Evolutionary conservation across 2,888 invertebrate species (phyloP).

Genomic region (Cistogaster globosa): DNA sequence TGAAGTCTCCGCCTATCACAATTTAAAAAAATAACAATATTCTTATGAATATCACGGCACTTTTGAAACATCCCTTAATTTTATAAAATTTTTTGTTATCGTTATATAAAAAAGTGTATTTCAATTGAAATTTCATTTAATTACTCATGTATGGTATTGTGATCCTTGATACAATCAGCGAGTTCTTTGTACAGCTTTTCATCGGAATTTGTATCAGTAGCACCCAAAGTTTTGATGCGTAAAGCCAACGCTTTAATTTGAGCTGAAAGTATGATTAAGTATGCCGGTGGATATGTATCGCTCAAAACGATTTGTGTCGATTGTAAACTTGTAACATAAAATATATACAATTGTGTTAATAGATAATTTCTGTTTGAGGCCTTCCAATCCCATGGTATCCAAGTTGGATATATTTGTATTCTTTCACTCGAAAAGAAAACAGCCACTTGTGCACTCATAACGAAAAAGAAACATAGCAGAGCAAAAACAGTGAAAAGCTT

Average conservation of each 20-base stretch:
- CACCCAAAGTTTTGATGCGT: slow-evolving; percentile 71
- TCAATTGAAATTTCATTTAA: too few relatives aligned
- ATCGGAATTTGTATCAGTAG: not conserved
- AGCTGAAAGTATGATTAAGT: slow-evolving; percentile 76
- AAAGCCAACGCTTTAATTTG: slow-evolving; percentile 77
- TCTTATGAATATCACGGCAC: too few relatives aligned
- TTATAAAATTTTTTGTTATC: too few relatives aligned
- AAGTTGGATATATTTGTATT: slow-evolving; percentile 75
- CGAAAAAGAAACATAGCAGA: slow-evolving; percentile 33
- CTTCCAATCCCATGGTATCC: slow-evolving; percentile 79
- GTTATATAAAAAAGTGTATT: too few relatives aligned
- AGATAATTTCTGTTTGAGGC: slow-evolving; percentile 71
- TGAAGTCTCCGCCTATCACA: too few relatives aligned
- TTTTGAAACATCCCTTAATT: too few relatives aligned
- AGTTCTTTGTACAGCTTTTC: slow-evolving; percentile 72
- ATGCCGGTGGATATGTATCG: slow-evolving; percentile 78
- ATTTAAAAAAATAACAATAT: too few relatives aligned
- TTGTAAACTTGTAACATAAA: slow-evolving; percentile 62
- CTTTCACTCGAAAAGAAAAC: slow-evolving; percentile 71
- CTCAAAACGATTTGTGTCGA: slow-evolving; percentile 70
- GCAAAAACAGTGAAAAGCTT: slow-evolving; percentile 66
- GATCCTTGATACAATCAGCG: slow-evolving; percentile 77
- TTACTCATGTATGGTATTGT: slow-evolving; percentile 76
- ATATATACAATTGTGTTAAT: slow-evolving; percentile 72
- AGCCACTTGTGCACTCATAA: slow-evolving; percentile 62